Base-by-base conservation (phyloP, 2,797 vertebrate species). In the Arnoldichthys spilopterus region DNA sequence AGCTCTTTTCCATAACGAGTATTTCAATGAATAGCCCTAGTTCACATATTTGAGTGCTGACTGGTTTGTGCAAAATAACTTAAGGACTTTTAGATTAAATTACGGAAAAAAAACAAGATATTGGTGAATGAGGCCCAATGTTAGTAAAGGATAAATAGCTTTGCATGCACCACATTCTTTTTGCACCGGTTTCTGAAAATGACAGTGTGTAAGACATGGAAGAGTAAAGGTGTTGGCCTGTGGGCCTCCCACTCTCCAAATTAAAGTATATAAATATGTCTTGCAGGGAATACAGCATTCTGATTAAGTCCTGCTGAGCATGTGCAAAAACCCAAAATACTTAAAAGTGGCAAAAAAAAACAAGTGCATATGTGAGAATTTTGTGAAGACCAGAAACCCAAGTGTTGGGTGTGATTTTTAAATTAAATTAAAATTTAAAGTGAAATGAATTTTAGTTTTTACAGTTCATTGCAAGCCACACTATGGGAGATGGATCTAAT, bases 261-360 rank as follows among this genome's bases (percentile, higher is more conserved):
- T 45, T 5, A 67, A 45, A 45, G 4, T 67, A 37, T 67, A 67
- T 67, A 67, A 67, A 67, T 67, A 67, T 24, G 24, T 28, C 16
- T 30, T 69, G n/a, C 32, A 43, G 3, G 18, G 28, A 68, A 66
- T n/a, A 30, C 11, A 18, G 6, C 40, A 12, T 43, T 24, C 20
- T 66, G n/a, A 22, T n/a, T 12, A 1, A 5, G 24, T 34, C 24
- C 4, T 68, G 26, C 26, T 16, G 66, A 26, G 22, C 63, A 66
- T 68, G 43, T 3, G 37, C n/a, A 68, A 13, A 18, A 68, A 68
- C 63, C 6, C 34, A 63, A 37, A 34, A 22, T 32, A 64, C 32
- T 2, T 43, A 1, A 0, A 30, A 1, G 22, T 26, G n/a, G 37
- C 63, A 66, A 68, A 68, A 61, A 32, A 43, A 37, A 6, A n/a